These are phyloP conservation scores for Myodes glareolus DNA, from an alignment of 2,113 vertebrate genomes.

Conservation along the genomic window DNA sequence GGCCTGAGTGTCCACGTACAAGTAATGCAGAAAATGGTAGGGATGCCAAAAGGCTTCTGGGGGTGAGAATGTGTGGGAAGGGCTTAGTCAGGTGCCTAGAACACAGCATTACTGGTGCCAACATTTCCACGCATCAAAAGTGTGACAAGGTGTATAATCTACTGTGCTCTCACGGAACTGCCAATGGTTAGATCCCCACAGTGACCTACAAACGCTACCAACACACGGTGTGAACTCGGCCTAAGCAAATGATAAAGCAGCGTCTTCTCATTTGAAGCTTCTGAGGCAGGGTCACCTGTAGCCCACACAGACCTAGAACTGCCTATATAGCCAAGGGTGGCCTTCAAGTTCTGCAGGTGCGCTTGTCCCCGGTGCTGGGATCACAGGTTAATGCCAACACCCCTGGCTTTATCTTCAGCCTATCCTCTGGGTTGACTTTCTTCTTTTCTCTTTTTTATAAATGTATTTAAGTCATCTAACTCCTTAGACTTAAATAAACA, in stretches of 20 bases:
- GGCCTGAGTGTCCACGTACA: neutral
- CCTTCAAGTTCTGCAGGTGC: neutral
- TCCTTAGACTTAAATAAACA: slow-evolving; percentile 14
- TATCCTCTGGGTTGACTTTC: too few species aligned
- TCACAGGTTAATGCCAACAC: too few species aligned
- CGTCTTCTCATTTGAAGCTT: neutral
- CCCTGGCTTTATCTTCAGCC: neutral
- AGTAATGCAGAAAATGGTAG: neutral
- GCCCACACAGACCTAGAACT: neutral
- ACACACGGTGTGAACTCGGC: fast-evolving
- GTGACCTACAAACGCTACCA: neutral
- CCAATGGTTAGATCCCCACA: too few species aligned
- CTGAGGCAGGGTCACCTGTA: neutral
- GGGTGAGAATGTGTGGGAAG: neutral
- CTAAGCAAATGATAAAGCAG: neutral
- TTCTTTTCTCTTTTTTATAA: neutral
- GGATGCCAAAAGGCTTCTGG: neutral
- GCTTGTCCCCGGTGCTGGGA: neutral
- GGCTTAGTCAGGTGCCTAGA: neutral
- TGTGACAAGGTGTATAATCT: neutral
- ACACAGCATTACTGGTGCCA: too few species aligned
- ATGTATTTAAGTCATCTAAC: neutral
- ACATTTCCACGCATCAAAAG: neutral
- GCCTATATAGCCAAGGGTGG: neutral
- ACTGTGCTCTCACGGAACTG: too few species aligned